A percentile compares a stretch with the other conserved stretches of the same genome.
Conservation (phyloP, 2,888 invertebrate species). For the Metallyticus violacea region DNA sequence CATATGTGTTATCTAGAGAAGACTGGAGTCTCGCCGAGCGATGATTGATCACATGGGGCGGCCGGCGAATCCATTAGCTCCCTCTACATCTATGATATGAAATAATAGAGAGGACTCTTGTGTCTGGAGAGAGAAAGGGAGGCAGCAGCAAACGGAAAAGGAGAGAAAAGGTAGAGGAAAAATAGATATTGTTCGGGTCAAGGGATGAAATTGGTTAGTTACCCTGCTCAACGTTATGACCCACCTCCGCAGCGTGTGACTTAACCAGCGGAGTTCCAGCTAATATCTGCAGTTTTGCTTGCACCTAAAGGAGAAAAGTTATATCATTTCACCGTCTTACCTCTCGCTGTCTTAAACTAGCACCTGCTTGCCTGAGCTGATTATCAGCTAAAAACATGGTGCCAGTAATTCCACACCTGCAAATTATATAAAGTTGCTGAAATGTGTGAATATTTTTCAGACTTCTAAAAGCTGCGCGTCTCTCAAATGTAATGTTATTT, state of each 20-base stretch:
- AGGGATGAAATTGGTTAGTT: not conserved
- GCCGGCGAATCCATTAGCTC: constrained; percentile 24
- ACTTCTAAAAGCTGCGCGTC: no score
- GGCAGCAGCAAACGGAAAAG: no score
- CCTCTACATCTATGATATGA: constrained; percentile 28
- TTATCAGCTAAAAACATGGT: no score
- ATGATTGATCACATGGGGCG: not conserved
- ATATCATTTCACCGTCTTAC: not conserved
- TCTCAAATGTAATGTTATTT: no score
- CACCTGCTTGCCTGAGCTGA: no score
- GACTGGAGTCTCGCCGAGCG: not conserved
- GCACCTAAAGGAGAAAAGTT: not conserved
- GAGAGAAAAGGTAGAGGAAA: not conserved
- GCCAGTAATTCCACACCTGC: no score
- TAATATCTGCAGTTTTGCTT: no score
- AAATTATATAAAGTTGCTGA: no score
- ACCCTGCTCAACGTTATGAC: not conserved
- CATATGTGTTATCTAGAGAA: not conserved
- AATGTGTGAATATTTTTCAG: no score
- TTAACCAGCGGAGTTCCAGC: no score
- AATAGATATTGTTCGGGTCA: not conserved
- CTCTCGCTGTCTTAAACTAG: no score
- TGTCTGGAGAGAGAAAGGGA: not conserved
- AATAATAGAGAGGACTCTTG: constrained; percentile 18
- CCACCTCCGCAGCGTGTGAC: no score